Conservation (phyloP, 2,113 vertebrate genomes). For the Ornithorhynchus anatinus region DNA sequence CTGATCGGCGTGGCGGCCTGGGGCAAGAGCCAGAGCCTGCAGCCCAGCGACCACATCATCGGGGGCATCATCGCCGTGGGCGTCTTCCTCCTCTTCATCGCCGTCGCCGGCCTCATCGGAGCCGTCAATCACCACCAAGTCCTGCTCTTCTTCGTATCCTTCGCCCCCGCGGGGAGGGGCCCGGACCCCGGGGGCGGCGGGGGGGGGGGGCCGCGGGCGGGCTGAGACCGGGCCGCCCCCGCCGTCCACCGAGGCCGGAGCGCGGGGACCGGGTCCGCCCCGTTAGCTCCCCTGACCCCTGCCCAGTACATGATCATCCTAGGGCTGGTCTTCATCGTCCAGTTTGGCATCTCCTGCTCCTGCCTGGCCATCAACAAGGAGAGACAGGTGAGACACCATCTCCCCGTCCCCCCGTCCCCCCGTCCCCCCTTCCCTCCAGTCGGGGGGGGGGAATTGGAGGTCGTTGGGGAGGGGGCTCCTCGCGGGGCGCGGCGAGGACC, state of each 20-base stretch:
- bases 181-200: no score
- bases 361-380: conserved; percentile 84
- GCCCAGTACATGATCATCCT: conserved; percentile 91
- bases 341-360: conserved; percentile 90
- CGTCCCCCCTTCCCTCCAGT: neutral
- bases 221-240: no score
- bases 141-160: conserved; percentile 96
- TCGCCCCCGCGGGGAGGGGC: no score
- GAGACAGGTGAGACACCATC: conserved; percentile 78
- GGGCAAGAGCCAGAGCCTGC: conserved; percentile 87
- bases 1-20: conserved; percentile 90
- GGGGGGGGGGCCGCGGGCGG: neutral
- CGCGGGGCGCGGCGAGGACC: neutral
- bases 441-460: neutral
- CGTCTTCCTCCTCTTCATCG: conserved; percentile 88
- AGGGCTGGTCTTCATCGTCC: conserved; percentile 88
- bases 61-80: conserved; percentile 90
- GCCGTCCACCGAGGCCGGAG: neutral
- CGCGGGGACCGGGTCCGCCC: neutral
- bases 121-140: conserved; percentile 92
- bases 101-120: conserved; percentile 86
- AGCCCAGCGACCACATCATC: conserved; percentile 89
- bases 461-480: neutral
- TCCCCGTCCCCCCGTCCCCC: neutral
- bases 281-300: conserved; percentile 63